Conservation (phyloP, 1,140 invertebrate species). For the Trypoxylus dichotomus region DNA sequence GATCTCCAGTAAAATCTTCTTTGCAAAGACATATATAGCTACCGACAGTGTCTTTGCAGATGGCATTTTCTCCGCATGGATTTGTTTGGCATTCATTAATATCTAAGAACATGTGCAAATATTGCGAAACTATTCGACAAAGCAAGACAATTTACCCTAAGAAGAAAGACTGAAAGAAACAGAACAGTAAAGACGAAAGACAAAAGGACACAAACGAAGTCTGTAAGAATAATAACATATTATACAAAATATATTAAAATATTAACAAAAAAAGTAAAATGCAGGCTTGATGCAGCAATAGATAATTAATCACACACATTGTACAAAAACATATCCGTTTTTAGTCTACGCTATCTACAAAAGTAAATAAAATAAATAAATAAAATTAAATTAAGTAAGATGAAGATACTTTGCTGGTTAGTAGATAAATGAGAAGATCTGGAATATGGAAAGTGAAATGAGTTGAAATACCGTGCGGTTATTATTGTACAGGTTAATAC, state of each 20-base stretch:
- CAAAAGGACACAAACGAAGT: conserved; percentile 26
- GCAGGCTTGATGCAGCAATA: not conserved
- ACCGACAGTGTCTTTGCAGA: conserved; percentile 84
- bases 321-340: conserved; percentile 34
- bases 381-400: conserved; percentile 23
- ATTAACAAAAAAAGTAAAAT: conserved; percentile 18
- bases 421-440: conserved; percentile 19
- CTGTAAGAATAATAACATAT: conserved; percentile 27
- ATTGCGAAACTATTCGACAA: conserved; percentile 45
- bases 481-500: not conserved
- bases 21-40: conserved; percentile 83
- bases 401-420: conserved; percentile 3
- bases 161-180: conserved; percentile 51
- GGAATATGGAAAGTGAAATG: conserved; percentile 16
- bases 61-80: conserved; percentile 81
- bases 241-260: conserved; percentile 25
- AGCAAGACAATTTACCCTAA: conserved; percentile 43
- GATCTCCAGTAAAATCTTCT: conserved; percentile 83
- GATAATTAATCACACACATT: conserved; percentile 32
- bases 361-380: conserved; percentile 27
- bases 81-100: conserved; percentile 85
- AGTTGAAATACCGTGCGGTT: conserved; percentile 27
- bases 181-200: conserved; percentile 51
- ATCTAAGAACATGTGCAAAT: conserved; percentile 62
- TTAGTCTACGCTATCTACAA: conserved; percentile 29